These are phyloP conservation scores for Agrochola lychnidis DNA, from an alignment of 2,888 invertebrate genomes.

Conservation along the genomic window DNA sequence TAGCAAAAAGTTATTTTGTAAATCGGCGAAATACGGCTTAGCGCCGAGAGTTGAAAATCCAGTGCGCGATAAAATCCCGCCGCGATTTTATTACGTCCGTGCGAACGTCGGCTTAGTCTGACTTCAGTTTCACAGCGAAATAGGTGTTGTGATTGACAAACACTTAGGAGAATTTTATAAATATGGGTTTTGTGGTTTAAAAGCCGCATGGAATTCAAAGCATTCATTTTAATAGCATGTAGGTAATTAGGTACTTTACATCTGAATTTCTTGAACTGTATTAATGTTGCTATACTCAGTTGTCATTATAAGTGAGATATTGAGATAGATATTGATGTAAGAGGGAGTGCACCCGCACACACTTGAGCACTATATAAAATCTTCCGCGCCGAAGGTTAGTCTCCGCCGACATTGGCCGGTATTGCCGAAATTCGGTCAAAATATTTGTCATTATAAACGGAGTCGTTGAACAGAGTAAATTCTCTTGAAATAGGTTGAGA, in stretches of 20 bases:
- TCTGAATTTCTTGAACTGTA: neutral
- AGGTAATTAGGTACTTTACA: neutral
- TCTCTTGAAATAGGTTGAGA: neutral
- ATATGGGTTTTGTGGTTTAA: neutral
- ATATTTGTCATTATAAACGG: neutral
- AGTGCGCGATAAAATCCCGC: too few species aligned
- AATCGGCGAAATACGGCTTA: too few species aligned
- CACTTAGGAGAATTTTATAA: conserved; percentile 5
- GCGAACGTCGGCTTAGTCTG: too few species aligned
- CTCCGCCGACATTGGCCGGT: neutral
- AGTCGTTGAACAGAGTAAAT: neutral
- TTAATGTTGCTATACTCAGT: neutral
- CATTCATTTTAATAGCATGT: neutral
- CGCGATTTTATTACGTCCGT: too few species aligned
- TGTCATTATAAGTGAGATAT: neutral
- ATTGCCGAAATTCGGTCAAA: neutral
- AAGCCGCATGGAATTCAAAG: conserved; percentile 9
- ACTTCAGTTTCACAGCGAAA: neutral
- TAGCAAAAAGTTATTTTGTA: too few species aligned
- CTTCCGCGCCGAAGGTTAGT: neutral
- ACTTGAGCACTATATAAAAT: neutral
- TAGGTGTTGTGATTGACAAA: neutral
- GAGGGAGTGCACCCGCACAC: neutral
- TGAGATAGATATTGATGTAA: neutral
- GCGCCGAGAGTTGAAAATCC: too few species aligned